Evolutionary conservation across 2,113 vertebrate species (phyloP).

Genomic region (Lota lota): DNA sequence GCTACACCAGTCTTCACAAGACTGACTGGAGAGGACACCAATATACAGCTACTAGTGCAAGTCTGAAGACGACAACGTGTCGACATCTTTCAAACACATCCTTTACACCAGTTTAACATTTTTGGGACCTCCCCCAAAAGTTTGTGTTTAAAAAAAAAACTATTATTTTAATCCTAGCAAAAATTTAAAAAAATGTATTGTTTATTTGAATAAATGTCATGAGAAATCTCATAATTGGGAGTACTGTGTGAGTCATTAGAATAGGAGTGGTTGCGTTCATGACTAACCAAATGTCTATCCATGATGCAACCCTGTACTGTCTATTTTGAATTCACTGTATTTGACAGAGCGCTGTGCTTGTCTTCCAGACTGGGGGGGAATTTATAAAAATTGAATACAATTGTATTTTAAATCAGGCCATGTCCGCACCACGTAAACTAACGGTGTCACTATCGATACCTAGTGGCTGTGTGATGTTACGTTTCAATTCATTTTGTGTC

Average conservation of each 20-base stretch:
- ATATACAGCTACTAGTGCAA: conserved; percentile 55
- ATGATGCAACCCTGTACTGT: conserved; percentile 42
- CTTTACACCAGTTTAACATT: conserved; percentile 55
- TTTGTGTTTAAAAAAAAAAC: conserved; percentile 67
- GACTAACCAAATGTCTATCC: conserved; percentile 42
- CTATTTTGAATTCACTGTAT: conserved; percentile 35
- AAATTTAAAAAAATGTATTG: conserved; percentile 70
- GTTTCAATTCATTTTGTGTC: conserved; percentile 35
- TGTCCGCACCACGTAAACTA: conserved; percentile 22
- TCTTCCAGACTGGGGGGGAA: conserved; percentile 53
- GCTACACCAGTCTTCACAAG: conserved; percentile 45
- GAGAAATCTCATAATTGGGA: conserved; percentile 68
- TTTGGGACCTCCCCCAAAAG: conserved; percentile 60
- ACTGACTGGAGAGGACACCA: conserved; percentile 46
- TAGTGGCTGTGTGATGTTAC: conserved; percentile 40
- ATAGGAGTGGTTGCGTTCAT: conserved; percentile 46
- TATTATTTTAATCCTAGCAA: conserved; percentile 71
- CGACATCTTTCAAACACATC: conserved; percentile 58
- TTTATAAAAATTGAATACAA: conserved; percentile 28
- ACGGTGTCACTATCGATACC: conserved; percentile 28
- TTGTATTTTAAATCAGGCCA: conserved; percentile 3
- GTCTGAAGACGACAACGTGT: conserved; percentile 59
- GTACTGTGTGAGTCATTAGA: conserved; percentile 71
- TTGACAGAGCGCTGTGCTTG: conserved; percentile 39
- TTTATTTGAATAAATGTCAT: conserved; percentile 79